A percentile compares a stretch with the other conserved stretches of the same genome.
phyloP scores from a whole-genome alignment of 2,888 invertebrate genomes.

The Micoletzkya japonica region DNA sequence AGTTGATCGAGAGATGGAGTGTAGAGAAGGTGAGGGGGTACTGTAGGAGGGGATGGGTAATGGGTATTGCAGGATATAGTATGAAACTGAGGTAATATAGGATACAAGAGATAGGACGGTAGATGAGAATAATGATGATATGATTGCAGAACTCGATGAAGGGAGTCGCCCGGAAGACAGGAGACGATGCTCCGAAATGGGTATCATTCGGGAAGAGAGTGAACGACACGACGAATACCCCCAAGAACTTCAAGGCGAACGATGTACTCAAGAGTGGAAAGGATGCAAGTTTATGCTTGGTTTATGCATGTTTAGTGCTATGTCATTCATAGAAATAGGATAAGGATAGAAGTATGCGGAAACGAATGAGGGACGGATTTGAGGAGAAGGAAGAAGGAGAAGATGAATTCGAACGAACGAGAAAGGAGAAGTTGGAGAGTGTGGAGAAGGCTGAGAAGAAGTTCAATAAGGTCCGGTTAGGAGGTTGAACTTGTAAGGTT shows the following conservation, averaged over 20 bases:
- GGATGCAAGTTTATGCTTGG: not conserved
- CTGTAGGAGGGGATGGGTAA: too few species aligned
- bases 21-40: slow-evolving; percentile 47
- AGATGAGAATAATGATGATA: slow-evolving; percentile 12
- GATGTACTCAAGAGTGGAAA: slow-evolving; percentile 31
- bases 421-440: slow-evolving; percentile 20
- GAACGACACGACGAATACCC: slow-evolving; percentile 8
- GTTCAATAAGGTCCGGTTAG: slow-evolving; percentile 9
- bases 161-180: slow-evolving; percentile 28
- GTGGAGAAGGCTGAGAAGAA: slow-evolving; percentile 13
- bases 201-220: slow-evolving; percentile 39
- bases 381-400: slow-evolving; percentile 9
- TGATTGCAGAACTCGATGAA: slow-evolving; percentile 20
- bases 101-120: too few species aligned
- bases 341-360: too few species aligned
- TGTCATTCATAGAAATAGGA: too few species aligned
- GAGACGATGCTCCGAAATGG: slow-evolving; percentile 42
- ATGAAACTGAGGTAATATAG: too few species aligned
- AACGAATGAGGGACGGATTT: too few species aligned
- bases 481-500: not conserved
- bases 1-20: slow-evolving; percentile 54
- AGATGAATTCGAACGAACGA: slow-evolving; percentile 8
- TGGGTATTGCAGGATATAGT: too few species aligned
- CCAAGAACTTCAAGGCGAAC: slow-evolving; percentile 39
- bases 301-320: too few species aligned